phyloP scores from a whole-genome alignment of 2,797 vertebrate species.

The Neosalanx taihuensis region DNA sequence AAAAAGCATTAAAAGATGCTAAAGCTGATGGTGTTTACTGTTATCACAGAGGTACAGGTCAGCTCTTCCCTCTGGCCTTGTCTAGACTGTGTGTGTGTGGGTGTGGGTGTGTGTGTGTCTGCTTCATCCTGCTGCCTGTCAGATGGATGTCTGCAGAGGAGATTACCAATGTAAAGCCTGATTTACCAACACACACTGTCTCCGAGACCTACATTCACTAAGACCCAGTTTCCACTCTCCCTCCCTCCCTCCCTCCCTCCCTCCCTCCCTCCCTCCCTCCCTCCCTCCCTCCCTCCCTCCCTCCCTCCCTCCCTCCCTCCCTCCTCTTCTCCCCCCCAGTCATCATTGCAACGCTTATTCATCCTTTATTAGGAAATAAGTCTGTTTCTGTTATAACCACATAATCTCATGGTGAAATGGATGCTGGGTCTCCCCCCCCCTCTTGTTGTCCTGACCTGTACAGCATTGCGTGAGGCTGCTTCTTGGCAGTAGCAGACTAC shows the following conservation, averaged over 20 bases:
- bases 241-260: conserved; percentile 26
- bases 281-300: background rate
- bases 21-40: background rate
- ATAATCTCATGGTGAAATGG: conserved; percentile 1
- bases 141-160: conserved; percentile 79
- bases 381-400: conserved; percentile 5
- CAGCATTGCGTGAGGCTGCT: conserved; percentile 30
- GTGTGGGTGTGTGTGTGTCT: conserved; percentile 47
- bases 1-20: background rate
- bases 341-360: background rate
- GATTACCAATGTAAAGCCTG: conserved; percentile 78
- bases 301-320: background rate
- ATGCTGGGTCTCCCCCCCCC: background rate
- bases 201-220: conserved; percentile 74
- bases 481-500: conserved; percentile 44
- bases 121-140: conserved; percentile 68
- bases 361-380: conserved; percentile 3
- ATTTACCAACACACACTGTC: conserved; percentile 57
- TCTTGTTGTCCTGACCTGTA: background rate
- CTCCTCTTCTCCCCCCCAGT: background rate
- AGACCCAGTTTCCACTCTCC: conserved; percentile 64
- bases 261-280: conserved; percentile 1
- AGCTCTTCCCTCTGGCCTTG: conserved; percentile 21
- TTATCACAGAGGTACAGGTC: background rate
- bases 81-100: conserved; percentile 41